Conservation (phyloP, 2,113 vertebrate genomes). For the Kryptolebias marmoratus region DNA sequence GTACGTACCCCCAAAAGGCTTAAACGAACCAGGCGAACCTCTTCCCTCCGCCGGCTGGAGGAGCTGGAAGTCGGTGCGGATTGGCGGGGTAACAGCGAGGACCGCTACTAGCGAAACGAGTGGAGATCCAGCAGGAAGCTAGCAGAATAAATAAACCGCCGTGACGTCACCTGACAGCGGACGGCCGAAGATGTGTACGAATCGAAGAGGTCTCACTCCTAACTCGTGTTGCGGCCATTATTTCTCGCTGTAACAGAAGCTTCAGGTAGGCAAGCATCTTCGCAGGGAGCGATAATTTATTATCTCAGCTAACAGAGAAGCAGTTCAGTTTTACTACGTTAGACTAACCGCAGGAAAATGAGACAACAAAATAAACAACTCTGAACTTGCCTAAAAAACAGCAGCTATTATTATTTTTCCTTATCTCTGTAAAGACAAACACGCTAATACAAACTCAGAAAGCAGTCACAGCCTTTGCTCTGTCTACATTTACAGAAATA, state of each 20-base stretch:
- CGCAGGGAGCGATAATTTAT: background rate
- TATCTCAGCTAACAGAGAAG: background rate
- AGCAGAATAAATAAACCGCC: constrained; percentile 21
- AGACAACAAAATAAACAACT: too few relatives aligned
- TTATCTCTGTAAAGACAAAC: background rate
- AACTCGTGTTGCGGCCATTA: too few relatives aligned
- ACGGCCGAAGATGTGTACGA: constrained; percentile 15
- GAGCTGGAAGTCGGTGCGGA: background rate
- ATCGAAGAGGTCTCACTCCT: constrained; percentile 41
- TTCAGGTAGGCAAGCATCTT: background rate
- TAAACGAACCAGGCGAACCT: constrained; percentile 3
- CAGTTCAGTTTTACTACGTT: background rate
- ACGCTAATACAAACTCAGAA: too few relatives aligned
- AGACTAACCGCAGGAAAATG: too few relatives aligned
- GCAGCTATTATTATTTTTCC: background rate
- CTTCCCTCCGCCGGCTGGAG: constrained; percentile 2
- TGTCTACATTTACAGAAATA: background rate
- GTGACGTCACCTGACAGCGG: constrained; percentile 57
- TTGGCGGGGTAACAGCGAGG: background rate
- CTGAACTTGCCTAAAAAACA: too few relatives aligned
- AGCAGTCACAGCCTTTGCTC: background rate
- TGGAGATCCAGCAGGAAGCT: constrained; percentile 52
- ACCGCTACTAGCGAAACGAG: constrained; percentile 5
- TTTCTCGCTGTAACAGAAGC: too few relatives aligned
- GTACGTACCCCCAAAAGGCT: constrained; percentile 53